Evolutionary conservation across 2,888 invertebrate species (phyloP).

Genomic region (Cantharis lateralis): DNA sequence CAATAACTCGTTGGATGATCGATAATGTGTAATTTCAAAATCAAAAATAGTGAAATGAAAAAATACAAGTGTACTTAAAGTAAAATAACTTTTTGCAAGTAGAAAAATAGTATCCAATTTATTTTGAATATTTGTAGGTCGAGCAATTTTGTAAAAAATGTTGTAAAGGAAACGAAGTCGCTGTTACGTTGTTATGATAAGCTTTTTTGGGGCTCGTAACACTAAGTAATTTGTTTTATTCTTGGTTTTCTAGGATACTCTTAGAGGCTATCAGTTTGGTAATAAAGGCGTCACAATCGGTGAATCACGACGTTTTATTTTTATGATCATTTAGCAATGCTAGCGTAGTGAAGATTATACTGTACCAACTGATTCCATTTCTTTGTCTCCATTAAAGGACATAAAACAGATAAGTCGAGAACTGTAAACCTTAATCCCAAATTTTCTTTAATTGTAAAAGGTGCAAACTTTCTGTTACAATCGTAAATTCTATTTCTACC

Average conservation of each 20-base stretch:
- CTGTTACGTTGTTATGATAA: not conserved
- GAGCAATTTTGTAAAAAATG: not conserved
- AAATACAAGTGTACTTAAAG: not conserved
- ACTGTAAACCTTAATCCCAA: not conserved
- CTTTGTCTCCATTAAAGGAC: not conserved
- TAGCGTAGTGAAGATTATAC: not conserved
- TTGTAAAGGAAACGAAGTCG: not conserved
- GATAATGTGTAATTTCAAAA: not conserved
- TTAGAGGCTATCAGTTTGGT: slow-evolving; percentile 3
- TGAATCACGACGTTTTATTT: slow-evolving; percentile 3
- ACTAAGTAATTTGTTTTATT: slow-evolving; percentile 5
- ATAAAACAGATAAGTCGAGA: not conserved
- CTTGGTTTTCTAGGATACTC: slow-evolving; percentile 3
- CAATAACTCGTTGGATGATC: not conserved
- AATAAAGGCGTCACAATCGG: slow-evolving; percentile 1
- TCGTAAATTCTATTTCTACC: not conserved
- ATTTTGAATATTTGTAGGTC: not conserved
- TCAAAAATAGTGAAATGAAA: not conserved
- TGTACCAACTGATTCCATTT: not conserved
- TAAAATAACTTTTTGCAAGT: not conserved
- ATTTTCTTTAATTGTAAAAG: not conserved
- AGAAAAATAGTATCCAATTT: not conserved
- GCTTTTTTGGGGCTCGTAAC: not conserved
- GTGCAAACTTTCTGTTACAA: not conserved
- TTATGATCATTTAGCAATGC: not conserved